phyloP scores from a whole-genome alignment of 2,113 vertebrate genomes.

The Cololabis saira region DNA sequence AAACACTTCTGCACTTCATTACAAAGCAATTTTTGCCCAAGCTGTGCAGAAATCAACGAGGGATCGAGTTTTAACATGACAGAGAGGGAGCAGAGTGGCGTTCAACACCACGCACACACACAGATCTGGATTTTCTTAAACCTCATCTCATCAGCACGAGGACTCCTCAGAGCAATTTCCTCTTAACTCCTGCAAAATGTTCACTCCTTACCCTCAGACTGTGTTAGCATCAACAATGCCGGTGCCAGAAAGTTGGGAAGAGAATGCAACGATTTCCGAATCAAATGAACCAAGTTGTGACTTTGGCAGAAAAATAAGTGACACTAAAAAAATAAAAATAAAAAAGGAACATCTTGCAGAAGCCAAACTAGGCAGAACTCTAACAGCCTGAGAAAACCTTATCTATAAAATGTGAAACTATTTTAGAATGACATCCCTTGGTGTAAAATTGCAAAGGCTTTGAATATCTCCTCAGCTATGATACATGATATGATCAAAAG shows the following conservation, averaged over 20 bases:
- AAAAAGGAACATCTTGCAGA: no score
- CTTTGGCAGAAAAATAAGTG: no score
- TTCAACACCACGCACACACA: neutral
- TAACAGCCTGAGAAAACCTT: no score
- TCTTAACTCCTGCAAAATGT: constrained; percentile 6
- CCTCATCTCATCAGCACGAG: constrained; percentile 12
- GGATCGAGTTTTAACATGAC: constrained; percentile 20
- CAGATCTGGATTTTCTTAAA: constrained; percentile 1
- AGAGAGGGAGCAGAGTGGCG: constrained; percentile 3
- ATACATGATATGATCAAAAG: no score
- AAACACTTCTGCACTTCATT: neutral
- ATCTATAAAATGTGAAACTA: no score
- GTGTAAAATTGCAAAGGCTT: no score
- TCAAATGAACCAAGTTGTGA: no score
- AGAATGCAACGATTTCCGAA: neutral
- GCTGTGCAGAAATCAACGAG: constrained; percentile 32
- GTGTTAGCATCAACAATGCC: neutral
- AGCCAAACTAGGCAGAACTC: no score
- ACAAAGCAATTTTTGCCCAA: neutral
- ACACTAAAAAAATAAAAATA: no score
- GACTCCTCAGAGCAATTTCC: constrained; percentile 35
- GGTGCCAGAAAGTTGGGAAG: neutral
- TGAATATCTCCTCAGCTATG: no score
- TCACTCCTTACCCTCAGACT: neutral
- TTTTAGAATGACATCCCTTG: no score